These are phyloP conservation scores for Oxycera nigricornis DNA, from an alignment of 2,888 invertebrate species.

Conservation along the genomic window DNA sequence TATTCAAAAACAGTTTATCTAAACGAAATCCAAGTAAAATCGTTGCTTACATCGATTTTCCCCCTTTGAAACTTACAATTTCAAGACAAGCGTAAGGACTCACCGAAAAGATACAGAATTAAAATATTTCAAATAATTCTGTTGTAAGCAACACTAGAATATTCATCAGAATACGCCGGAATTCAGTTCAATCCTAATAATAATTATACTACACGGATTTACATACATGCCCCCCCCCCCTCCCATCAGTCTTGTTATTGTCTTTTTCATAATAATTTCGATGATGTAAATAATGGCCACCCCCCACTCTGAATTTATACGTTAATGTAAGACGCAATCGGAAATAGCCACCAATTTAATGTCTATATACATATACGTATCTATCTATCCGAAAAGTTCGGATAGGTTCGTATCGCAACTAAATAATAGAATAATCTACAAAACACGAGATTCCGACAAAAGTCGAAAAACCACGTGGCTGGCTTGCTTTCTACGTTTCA, in stretches of 20 bases:
- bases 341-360: slow-evolving; percentile 13
- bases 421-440: slow-evolving; percentile 17
- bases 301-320: not conserved
- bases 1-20: too few relatives aligned
- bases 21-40: too few relatives aligned
- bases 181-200: not conserved
- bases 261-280: too few relatives aligned
- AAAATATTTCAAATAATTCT: not conserved
- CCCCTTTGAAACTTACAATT: too few relatives aligned
- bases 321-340: not conserved
- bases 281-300: slow-evolving; percentile 8
- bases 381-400: slow-evolving; percentile 13
- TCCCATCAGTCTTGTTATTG: too few relatives aligned
- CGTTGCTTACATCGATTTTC: too few relatives aligned
- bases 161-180: not conserved
- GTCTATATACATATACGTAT: not conserved
- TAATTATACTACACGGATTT: not conserved
- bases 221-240: not conserved
- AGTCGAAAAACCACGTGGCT: slow-evolving; percentile 38
- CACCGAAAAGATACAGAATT: too few relatives aligned
- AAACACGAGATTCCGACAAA: slow-evolving; percentile 31
- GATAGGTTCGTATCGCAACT: slow-evolving; percentile 8
- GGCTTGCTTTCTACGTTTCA: slow-evolving; percentile 14
- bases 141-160: not conserved
- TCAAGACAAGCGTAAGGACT: too few relatives aligned